Percentiles rank a stretch among this genome's conserved stretches.
phyloP scores from a whole-genome alignment of 2,888 invertebrate genomes.

The Meta bourneti region DNA sequence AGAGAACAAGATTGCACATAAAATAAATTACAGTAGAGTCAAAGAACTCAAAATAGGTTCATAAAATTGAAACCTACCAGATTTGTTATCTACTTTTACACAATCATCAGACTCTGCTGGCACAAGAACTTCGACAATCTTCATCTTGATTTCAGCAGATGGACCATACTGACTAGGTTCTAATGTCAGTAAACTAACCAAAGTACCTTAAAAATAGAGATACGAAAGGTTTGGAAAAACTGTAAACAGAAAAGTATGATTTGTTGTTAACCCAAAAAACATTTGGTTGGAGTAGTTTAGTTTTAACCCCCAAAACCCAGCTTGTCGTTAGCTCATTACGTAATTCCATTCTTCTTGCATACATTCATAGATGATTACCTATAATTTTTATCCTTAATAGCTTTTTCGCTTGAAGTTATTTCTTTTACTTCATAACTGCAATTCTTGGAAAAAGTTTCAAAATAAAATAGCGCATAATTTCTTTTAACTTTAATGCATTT shows the following conservation, averaged over 20 bases:
- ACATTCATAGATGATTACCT: too few species aligned
- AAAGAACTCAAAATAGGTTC: neutral
- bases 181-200: constrained; percentile 82
- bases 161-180: constrained; percentile 98
- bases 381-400: too few species aligned
- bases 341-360: too few species aligned
- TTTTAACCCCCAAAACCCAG: too few species aligned
- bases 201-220: constrained; percentile 79
- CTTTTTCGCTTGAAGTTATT: too few species aligned
- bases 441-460: too few species aligned
- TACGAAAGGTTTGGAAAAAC: neutral
- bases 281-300: too few species aligned
- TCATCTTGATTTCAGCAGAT: constrained; percentile 96
- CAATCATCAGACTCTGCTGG: constrained; percentile 75
- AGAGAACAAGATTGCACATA: neutral
- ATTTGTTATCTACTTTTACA: constrained; percentile 2
- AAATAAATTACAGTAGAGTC: neutral
- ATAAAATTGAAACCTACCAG: constrained; percentile 8
- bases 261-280: too few species aligned
- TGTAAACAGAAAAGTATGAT: neutral
- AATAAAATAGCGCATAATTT: too few species aligned
- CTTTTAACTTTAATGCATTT: too few species aligned
- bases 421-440: too few species aligned
- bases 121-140: constrained; percentile 93
- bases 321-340: too few species aligned